phyloP scores from a whole-genome alignment of 2,797 vertebrate genomes.

The Spinus olivaceus region DNA sequence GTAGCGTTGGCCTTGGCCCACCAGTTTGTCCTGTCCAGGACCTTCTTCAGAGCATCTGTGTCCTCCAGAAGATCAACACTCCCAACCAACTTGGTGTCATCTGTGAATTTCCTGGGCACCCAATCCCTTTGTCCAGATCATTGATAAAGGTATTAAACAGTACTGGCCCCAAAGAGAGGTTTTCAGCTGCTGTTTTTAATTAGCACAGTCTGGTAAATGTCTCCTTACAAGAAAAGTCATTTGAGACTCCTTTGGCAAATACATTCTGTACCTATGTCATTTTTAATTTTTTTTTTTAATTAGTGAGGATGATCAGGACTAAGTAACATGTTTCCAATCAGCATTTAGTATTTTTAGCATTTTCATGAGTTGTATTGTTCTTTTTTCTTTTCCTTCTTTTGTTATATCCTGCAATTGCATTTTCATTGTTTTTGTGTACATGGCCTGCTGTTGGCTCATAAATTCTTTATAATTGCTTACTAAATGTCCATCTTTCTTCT shows the following conservation, averaged over 20 bases:
- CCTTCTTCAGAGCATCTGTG: not conserved
- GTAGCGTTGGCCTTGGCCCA: fast-evolving
- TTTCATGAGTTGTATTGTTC: not conserved
- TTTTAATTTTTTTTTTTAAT: not conserved
- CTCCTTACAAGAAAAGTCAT: not conserved
- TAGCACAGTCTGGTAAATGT: not conserved
- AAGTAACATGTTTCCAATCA: not conserved
- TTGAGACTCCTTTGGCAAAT: not conserved
- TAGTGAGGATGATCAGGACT: not conserved
- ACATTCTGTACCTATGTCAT: not conserved
- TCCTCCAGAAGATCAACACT: not conserved
- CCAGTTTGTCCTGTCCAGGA: too few relatives aligned
- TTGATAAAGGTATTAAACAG: not conserved
- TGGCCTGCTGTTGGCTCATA: not conserved
- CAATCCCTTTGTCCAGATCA: not conserved
- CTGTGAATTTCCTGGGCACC: not conserved
- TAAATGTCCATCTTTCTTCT: not conserved
- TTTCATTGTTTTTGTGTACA: not conserved
- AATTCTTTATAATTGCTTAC: not conserved
- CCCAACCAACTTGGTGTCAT: not conserved
- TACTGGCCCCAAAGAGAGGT: not conserved
- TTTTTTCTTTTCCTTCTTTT: not conserved
- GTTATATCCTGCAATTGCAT: not conserved
- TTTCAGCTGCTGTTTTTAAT: not conserved
- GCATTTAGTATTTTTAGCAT: not conserved